Evolutionary conservation across 1,140 invertebrate genomes (phyloP), one percentile per base, ranked within the genome.

Genomic region (Drosophila truncata): DNA sequence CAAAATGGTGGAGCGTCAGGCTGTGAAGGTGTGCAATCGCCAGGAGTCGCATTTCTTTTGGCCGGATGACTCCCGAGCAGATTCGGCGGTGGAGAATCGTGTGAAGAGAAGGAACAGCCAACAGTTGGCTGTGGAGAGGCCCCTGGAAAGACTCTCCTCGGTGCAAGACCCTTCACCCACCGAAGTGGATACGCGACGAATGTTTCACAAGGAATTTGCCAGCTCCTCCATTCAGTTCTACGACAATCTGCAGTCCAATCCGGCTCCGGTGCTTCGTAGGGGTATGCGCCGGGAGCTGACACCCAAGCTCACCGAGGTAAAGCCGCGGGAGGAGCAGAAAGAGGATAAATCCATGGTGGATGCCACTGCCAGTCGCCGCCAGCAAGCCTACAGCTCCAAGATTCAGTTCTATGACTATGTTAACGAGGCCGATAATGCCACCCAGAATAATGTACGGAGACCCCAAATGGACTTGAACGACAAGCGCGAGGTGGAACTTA

Each of bases 401-500:
- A 92, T 92, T 27, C 74, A 92, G 16, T 92, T 92, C 65, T 92
- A 91, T 44, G 91, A 92, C 54, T 92, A 80, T 49, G 76, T 75
- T 23, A 79, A 80, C 46, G 91, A 90, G 9, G 70, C 62, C 4
- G 83, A 87, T 25, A 70, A 66, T 44, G 20, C 23, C 14, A 72
- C 72, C 31, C 91, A 80, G 14, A 92, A 92, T 46, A 92, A 92
- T 65, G 72, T 55, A 9, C 58, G 87, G 5, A 74, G 79, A 5
- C 80, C 87, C 4, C 91, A 91, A 69, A 91, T 91, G 87, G 91
- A 92, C 50, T 80, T 91, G 54, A 92, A 92, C 42, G 86, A 92
- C 58, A 92, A 92, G 42, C 84, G 84, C 3, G 91, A 92, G 50
- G 61, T 92, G 64, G 91, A 92, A 23, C 74, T 91, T 0, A 92